Evolutionary conservation across 2,797 vertebrate genomes (phyloP).

Genomic region (Poliocrania exsul): DNA sequence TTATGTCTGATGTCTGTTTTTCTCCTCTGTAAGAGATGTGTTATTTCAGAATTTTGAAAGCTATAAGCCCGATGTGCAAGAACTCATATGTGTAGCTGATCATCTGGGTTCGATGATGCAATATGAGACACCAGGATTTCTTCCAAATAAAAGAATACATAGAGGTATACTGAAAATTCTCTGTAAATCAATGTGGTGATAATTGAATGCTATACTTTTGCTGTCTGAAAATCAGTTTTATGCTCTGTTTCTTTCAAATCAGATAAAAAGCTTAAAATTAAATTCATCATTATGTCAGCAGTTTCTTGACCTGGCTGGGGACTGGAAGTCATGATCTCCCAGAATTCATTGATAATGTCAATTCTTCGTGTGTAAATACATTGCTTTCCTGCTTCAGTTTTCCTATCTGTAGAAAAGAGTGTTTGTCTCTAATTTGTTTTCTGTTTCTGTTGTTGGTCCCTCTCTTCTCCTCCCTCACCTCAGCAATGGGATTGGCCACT

Average conservation of each 20-base stretch:
- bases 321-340: not conserved
- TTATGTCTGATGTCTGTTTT: slow-evolving; percentile 40
- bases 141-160: slow-evolving; percentile 94
- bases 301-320: not conserved
- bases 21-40: slow-evolving; percentile 85
- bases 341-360: not conserved
- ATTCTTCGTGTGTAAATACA: not conserved
- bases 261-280: not conserved
- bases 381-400: not conserved
- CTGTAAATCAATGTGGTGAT: not conserved
- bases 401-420: not conserved
- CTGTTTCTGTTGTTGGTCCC: not conserved
- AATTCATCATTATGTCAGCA: not conserved
- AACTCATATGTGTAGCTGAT: slow-evolving; percentile 92
- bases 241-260: not conserved
- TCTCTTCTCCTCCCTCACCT: not conserved
- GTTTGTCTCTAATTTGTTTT: not conserved
- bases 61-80: slow-evolving; percentile 90
- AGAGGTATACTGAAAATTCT: slow-evolving; percentile 82
- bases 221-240: not conserved
- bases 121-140: slow-evolving; percentile 93
- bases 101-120: slow-evolving; percentile 94
- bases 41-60: slow-evolving; percentile 94
- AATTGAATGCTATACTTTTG: not conserved
- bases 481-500: slow-evolving; percentile 95